Percentiles rank a stretch among this genome's conserved stretches.
Evolutionary conservation across 2,888 invertebrate genomes (phyloP).

Genomic region (Neelides folsomi): DNA sequence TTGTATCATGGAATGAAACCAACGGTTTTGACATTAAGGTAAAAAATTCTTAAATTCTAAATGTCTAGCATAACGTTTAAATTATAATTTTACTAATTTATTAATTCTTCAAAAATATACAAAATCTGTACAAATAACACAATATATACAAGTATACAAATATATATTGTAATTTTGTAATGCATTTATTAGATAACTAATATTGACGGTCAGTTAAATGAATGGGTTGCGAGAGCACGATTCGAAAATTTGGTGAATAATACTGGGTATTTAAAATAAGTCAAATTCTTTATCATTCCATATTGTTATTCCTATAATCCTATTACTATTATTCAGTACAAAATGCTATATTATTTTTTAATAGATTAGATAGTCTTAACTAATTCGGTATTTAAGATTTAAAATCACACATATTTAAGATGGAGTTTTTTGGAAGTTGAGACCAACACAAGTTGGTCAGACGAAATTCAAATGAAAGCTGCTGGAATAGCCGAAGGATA

Average conservation of each 20-base stretch:
- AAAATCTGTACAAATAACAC: too few relatives aligned
- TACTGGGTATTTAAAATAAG: slow-evolving; percentile 49
- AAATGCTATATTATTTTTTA: neutral
- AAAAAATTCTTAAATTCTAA: slow-evolving; percentile 1
- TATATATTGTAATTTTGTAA: neutral
- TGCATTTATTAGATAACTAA: neutral
- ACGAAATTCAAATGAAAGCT: slow-evolving; percentile 68
- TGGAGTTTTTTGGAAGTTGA: slow-evolving; percentile 72
- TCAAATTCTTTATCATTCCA: neutral
- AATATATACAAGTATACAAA: too few relatives aligned
- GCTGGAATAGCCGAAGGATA: slow-evolving; percentile 75
- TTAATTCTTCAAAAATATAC: too few relatives aligned
- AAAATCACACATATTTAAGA: slow-evolving; percentile 43
- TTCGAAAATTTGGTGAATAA: slow-evolving; percentile 59
- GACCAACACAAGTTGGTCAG: slow-evolving; percentile 57
- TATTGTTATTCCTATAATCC: neutral
- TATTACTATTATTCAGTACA: neutral
- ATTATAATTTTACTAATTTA: neutral
- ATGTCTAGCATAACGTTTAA: too few relatives aligned
- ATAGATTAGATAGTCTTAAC: neutral
- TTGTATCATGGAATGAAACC: slow-evolving; percentile 31
- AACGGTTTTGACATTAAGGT: slow-evolving; percentile 32
- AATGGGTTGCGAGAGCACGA: slow-evolving; percentile 59
- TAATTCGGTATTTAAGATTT: neutral
- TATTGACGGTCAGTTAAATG: slow-evolving; percentile 36